Base-by-base conservation (phyloP, 2,888 invertebrate genomes). In the Xestia xanthographa region DNA sequence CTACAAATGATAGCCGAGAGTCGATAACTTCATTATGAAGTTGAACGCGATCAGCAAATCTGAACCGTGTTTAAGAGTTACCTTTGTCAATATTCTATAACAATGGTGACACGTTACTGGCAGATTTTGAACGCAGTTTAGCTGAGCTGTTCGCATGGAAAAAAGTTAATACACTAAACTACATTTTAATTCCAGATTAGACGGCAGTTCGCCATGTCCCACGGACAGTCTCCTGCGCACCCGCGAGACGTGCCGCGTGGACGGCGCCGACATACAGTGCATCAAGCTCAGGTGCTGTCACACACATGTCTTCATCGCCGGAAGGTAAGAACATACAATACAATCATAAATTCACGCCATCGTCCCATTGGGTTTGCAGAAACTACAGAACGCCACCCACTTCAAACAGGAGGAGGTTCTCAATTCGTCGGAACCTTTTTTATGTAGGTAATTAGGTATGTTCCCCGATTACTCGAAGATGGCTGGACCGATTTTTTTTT, bases 241-340 rank as follows among this genome's bases (percentile, higher is more conserved):
- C 1, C 94, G 97, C 5, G 97, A 97, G 88, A 97, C 97, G 77
- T 98, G 98, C 88, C 95, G 95, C 82, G 96, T 97, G 48, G 96
- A 96, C 72, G 97, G 97, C 4, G 95, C 94, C 53, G 97, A 97
- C 94, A 95, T 97, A 14, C 97, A 97, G 90, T 98, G 98, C 89
- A 97, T 97, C 67, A 93, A 97, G 81, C 93, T 97, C 86, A 97
- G 97, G 85, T 98, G 98, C 92, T 98, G 98, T 88, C 97, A 97
- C 66, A 97, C 97, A 22, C 97, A 97, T 89, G 96, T 95, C 38
- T 97, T 97, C 88, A 96, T 98, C 67, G 97, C 97, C 76, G 97
- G 97, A 84, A 96, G 97, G 97, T 97, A 90, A 92, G 92, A n/a
- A 22, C 20, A 14, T 6, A n/a, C 8, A 17, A 45, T 45, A 2